These are phyloP conservation scores for Mustelus asterias DNA, from an alignment of 2,113 vertebrate genomes.

Conservation along the genomic window DNA sequence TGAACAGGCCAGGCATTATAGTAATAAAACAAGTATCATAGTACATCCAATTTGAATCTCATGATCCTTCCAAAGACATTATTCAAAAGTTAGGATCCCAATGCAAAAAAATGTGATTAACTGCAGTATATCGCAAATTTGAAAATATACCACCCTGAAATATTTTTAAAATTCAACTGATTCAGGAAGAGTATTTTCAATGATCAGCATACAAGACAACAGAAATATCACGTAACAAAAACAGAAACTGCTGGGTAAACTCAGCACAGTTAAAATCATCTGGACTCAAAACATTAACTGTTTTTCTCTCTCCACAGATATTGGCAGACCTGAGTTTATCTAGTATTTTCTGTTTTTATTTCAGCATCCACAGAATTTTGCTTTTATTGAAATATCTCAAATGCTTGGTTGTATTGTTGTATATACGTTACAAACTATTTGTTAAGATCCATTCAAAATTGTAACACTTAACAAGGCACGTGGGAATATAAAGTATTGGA, in stretches of 20 bases:
- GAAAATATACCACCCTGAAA: background rate
- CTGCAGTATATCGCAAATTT: background rate
- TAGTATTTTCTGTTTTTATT: no score
- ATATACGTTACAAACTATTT: background rate
- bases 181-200: background rate
- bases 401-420: background rate
- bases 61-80: background rate
- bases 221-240: background rate
- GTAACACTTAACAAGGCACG: background rate
- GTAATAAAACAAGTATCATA: background rate
- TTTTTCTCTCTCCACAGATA: no score
- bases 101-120: background rate
- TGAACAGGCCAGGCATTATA: background rate
- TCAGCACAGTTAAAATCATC: no score
- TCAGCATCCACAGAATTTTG: no score
- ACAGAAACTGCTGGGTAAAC: no score
- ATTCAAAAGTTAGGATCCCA: background rate
- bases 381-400: background rate
- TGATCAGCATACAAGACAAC: background rate
- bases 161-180: background rate
- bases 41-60: background rate
- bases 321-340: no score
- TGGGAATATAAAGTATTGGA: background rate
- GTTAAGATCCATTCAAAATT: background rate
- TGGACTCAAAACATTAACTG: no score